Percentiles rank a stretch among this genome's conserved stretches.
Conservation (phyloP, 30 jellyfish, hydroid and myxozoan species). For the Nemopilema nomurai region DNA sequence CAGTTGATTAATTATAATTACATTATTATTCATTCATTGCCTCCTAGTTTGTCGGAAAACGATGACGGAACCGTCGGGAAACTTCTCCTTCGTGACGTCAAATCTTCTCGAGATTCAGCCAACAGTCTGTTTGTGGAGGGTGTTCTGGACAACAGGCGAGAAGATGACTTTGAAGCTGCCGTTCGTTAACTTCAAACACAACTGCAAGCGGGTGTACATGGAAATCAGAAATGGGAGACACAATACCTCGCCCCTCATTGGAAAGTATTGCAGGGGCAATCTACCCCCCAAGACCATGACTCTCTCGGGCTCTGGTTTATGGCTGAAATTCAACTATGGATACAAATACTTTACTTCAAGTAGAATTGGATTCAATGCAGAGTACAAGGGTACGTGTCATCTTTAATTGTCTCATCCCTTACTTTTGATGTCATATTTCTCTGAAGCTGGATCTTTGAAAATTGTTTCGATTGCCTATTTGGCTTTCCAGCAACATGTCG, state of each 20-base stretch:
- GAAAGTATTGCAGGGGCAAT: conserved; percentile 60
- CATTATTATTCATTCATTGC: neutral
- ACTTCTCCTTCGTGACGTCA: conserved; percentile 47
- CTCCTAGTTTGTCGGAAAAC: conserved; percentile 59
- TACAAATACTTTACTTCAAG: conserved; percentile 33
- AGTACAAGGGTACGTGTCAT: conserved; percentile 37
- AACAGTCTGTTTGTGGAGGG: conserved; percentile 58
- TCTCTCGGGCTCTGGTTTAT: conserved; percentile 16
- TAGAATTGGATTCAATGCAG: conserved; percentile 54
- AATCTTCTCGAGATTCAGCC: conserved; percentile 1
- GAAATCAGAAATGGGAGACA: conserved; percentile 61
- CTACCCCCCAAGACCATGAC: conserved; percentile 38
- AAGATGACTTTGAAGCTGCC: conserved; percentile 19
- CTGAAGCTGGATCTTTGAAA: neutral
- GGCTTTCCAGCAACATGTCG: too few relatives aligned
- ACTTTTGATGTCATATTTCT: neutral
- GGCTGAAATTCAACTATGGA: conserved; percentile 66
- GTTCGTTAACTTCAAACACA: conserved; percentile 26
- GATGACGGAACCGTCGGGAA: conserved; percentile 40
- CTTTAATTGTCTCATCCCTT: neutral
- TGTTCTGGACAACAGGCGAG: conserved; percentile 63
- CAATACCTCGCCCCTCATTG: conserved; percentile 24
- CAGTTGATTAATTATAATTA: neutral
- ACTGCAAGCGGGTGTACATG: conserved; percentile 41
- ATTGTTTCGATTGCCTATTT: neutral